These are phyloP conservation scores for Cydia strobilella DNA, from an alignment of 1,140 invertebrate species.

Conservation along the genomic window DNA sequence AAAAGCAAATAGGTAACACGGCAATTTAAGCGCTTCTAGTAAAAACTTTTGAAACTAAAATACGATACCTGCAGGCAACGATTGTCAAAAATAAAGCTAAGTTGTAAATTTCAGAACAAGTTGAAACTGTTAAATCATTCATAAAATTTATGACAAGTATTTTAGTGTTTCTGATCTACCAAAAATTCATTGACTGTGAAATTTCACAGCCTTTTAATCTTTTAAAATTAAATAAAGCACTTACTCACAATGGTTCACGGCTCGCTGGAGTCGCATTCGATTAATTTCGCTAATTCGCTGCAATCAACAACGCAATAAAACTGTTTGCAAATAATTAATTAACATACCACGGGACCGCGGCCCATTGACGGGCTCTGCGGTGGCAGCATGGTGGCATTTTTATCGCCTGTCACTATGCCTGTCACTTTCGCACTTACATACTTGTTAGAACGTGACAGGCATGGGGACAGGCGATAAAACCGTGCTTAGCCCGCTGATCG, in stretches of 20 bases:
- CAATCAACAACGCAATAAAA: neutral
- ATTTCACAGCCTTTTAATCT: neutral
- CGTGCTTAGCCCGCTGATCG: neutral
- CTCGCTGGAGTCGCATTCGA: neutral
- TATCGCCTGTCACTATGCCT: no score
- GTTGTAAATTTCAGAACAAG: no score
- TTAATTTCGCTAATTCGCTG: neutral
- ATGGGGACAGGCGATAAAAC: no score
- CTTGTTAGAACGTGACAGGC: no score
- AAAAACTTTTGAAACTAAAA: no score
- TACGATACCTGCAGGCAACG: no score
- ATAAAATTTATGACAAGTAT: neutral
- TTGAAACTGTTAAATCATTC: no score
- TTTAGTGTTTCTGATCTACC: neutral
- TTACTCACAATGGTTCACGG: neutral
- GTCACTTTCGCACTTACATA: no score
- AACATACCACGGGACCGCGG: neutral
- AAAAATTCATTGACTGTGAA: neutral
- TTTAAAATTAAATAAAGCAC: neutral
- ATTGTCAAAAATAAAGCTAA: no score
- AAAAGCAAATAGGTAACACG: no score
- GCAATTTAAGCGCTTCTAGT: no score
- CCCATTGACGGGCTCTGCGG: neutral
- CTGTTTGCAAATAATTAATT: slow-evolving; percentile 12
- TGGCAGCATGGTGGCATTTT: no score